A percentile compares a stretch with the other conserved stretches of the same genome.
Evolutionary conservation across 1,140 invertebrate species (phyloP).

Genomic region (Drosophila sp.): DNA sequence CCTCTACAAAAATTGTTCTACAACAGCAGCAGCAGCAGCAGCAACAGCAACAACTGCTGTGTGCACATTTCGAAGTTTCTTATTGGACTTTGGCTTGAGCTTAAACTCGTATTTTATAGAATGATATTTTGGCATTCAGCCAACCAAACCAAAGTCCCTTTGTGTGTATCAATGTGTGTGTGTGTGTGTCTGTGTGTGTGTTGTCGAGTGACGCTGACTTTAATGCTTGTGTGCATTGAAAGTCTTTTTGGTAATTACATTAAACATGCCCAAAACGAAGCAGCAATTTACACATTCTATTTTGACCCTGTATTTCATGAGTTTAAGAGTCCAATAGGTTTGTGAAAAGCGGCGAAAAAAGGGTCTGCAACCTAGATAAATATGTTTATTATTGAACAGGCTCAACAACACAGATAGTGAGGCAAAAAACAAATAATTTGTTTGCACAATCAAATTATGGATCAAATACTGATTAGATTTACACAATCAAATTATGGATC

Average conservation of each 20-base stretch:
- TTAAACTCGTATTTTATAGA: slow-evolving; percentile 82
- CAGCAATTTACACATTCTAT: slow-evolving; percentile 76
- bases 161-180: slow-evolving; percentile 18
- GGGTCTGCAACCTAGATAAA: no score
- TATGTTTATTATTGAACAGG: no score
- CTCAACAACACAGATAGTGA: no score
- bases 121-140: slow-evolving; percentile 78
- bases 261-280: slow-evolving; percentile 82
- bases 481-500: no score
- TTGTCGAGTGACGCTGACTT: slow-evolving; percentile 56
- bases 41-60: slow-evolving; percentile 16
- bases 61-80: slow-evolving; percentile 66
- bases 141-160: slow-evolving; percentile 39
- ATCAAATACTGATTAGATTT: no score
- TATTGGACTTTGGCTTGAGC: slow-evolving; percentile 77
- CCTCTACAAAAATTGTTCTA: slow-evolving; percentile 28
- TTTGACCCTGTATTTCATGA: not conserved
- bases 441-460: no score
- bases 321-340: no score
- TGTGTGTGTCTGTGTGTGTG: slow-evolving; percentile 30
- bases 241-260: slow-evolving; percentile 83
- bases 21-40: not conserved
- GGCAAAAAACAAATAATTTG: no score
- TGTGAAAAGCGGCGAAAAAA: no score
- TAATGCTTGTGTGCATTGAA: slow-evolving; percentile 73